phyloP scores from a whole-genome alignment of 2,797 vertebrate species.

The Hydrolagus colliei region DNA sequence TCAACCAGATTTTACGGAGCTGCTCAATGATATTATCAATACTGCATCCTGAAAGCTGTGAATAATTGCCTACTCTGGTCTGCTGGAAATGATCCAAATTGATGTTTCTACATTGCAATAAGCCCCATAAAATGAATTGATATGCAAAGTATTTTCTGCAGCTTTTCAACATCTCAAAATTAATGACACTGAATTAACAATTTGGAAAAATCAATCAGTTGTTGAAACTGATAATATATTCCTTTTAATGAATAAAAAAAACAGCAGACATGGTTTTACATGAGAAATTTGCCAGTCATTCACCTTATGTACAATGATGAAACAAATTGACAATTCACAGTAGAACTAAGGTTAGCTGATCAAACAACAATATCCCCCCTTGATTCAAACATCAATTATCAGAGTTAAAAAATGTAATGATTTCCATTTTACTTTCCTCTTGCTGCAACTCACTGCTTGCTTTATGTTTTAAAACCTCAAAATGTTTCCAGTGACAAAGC shows the following conservation, averaged over 20 bases:
- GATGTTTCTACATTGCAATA: background rate
- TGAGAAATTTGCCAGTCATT: background rate
- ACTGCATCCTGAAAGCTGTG: background rate
- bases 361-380: background rate
- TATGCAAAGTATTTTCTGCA: background rate
- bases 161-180: background rate
- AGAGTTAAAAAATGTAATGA: background rate
- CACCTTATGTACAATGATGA: background rate
- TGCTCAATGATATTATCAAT: constrained; percentile 15
- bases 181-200: background rate
- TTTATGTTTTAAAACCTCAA: background rate
- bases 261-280: background rate
- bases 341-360: background rate
- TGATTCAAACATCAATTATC: background rate
- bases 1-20: background rate
- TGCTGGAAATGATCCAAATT: constrained; percentile 10
- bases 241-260: background rate
- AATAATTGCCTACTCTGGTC: background rate
- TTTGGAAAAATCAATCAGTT: background rate
- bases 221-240: background rate
- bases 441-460: background rate
- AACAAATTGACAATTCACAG: background rate
- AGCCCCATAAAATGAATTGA: background rate
- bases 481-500: background rate
- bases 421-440: background rate